These are phyloP conservation scores for Coturnix japonica DNA, from an alignment of 2,113 vertebrate species.

Conservation along the genomic window DNA sequence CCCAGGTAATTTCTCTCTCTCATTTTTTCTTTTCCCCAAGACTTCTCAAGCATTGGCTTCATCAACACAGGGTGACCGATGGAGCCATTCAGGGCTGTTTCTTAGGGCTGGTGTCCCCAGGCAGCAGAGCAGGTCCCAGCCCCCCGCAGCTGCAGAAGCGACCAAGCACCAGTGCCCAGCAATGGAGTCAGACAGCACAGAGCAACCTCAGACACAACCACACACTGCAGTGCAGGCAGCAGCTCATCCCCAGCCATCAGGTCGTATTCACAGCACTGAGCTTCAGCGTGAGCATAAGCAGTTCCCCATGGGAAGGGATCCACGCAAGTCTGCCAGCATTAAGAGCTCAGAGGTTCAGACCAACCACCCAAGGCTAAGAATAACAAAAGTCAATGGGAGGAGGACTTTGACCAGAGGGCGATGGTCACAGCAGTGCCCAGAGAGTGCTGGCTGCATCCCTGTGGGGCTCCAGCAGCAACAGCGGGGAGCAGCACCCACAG, in stretches of 20 bases:
- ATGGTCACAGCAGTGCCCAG: not conserved
- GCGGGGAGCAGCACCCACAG: not conserved
- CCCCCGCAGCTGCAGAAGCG: fast-evolving
- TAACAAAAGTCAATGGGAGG: not conserved
- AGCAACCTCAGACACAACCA: not conserved
- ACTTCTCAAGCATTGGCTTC: not conserved
- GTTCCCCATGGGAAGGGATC: not conserved
- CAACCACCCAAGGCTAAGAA: not conserved
- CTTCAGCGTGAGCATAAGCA: not conserved
- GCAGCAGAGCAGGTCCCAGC: fast-evolving
- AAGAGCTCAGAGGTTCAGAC: not conserved
- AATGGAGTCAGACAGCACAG: not conserved
- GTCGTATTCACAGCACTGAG: not conserved
- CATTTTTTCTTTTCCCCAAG: not conserved
- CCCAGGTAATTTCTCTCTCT: not conserved
- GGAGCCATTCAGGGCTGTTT: not conserved
- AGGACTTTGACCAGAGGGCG: not conserved
- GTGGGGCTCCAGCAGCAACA: not conserved
- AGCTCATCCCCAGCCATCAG: not conserved
- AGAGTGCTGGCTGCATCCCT: too few relatives aligned
- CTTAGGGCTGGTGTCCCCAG: not conserved
- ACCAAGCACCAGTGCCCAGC: fast-evolving
- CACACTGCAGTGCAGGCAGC: not conserved
- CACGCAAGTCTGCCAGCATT: too few relatives aligned
- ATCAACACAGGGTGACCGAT: fast-evolving